phyloP scores from a whole-genome alignment of 2,888 invertebrate species.

The Amiota minor region DNA sequence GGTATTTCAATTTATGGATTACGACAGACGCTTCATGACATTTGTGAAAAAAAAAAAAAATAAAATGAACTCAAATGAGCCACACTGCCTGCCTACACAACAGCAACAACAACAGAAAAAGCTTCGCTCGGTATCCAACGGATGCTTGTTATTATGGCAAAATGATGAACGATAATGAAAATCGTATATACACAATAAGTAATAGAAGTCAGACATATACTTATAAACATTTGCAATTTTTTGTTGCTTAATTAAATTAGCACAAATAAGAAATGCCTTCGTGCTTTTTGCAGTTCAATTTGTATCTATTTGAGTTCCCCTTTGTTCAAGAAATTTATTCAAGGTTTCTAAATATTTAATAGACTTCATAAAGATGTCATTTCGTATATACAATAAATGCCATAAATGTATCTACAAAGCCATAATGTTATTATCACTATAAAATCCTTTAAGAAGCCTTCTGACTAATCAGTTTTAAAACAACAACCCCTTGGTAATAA shows the following conservation, averaged over 20 bases:
- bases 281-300: no score
- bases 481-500: no score
- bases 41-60: slow-evolving; percentile 12
- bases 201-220: no score
- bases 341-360: no score
- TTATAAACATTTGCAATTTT: no score
- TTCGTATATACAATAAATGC: no score
- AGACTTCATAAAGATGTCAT: slow-evolving; percentile 9
- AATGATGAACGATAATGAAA: no score
- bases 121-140: background rate
- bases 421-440: slow-evolving; percentile 43
- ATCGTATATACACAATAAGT: no score
- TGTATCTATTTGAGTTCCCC: no score
- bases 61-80: background rate
- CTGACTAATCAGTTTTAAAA: no score
- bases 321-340: no score
- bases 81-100: slow-evolving; percentile 2
- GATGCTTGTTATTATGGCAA: slow-evolving; percentile 20
- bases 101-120: slow-evolving; percentile 9
- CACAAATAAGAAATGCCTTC: slow-evolving; percentile 26
- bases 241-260: slow-evolving; percentile 37
- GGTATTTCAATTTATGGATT: slow-evolving; percentile 51
- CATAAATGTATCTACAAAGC: slow-evolving; percentile 12
- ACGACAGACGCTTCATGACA: slow-evolving; percentile 40
- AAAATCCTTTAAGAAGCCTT: slow-evolving; percentile 23